These are phyloP conservation scores for Sciurus carolinensis DNA, from an alignment of 2,797 vertebrate species.

Conservation along the genomic window DNA sequence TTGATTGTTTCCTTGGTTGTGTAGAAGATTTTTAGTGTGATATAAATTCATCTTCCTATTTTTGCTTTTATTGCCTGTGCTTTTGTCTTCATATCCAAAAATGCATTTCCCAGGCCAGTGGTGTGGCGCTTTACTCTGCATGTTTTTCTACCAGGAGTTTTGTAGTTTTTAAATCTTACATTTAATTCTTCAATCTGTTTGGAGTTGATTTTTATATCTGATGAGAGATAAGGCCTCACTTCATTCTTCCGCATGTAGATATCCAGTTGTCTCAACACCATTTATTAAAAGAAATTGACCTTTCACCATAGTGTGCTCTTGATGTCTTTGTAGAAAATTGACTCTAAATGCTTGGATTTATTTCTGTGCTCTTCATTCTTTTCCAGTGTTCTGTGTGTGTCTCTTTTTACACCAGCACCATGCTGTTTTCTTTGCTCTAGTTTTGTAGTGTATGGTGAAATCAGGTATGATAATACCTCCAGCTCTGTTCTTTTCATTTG, in stretches of 20 bases:
- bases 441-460: neutral
- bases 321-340: neutral
- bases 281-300: neutral
- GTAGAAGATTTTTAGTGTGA: neutral
- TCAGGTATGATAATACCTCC: neutral
- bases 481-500: neutral
- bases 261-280: neutral
- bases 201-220: neutral
- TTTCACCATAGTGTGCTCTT: neutral
- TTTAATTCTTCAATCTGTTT: neutral
- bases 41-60: neutral
- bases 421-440: neutral
- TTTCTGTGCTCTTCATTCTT: neutral
- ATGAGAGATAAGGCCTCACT: neutral
- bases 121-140: neutral
- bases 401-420: neutral
- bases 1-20: neutral
- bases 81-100: neutral
- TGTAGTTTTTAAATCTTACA: neutral
- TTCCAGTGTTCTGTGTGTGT: neutral
- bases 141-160: slow-evolving; percentile 18
- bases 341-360: neutral
- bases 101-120: neutral
- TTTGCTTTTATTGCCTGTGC: neutral
- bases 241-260: neutral